phyloP scores from a whole-genome alignment of 37 sponge, comb jelly and placozoan species.

The Oscarella lobularis region DNA sequence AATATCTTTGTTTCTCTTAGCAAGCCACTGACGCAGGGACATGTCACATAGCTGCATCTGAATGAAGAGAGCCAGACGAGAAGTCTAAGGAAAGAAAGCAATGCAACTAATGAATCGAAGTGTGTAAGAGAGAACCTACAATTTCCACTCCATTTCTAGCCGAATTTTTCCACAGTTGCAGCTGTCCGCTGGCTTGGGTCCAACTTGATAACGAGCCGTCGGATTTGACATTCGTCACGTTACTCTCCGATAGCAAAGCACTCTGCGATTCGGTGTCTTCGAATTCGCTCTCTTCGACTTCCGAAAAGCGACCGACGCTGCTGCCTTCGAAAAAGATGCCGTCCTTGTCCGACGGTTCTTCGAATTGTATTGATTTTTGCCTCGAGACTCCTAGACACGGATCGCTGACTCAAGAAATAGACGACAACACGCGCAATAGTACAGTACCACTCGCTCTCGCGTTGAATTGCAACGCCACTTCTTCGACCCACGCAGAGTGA shows the following conservation, averaged over 20 bases:
- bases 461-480: background rate
- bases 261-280: too few relatives aligned
- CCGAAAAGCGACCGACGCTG: too few relatives aligned
- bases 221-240: too few relatives aligned
- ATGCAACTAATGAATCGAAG: background rate
- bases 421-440: background rate
- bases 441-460: background rate
- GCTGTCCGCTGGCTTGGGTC: too few relatives aligned
- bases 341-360: background rate
- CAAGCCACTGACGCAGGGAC: constrained; percentile 1
- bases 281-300: too few relatives aligned
- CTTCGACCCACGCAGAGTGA: constrained; percentile 6
- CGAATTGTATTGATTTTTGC: background rate
- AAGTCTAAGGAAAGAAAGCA: background rate
- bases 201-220: too few relatives aligned
- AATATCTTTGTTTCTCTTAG: background rate
- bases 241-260: too few relatives aligned
- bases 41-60: constrained; percentile 8
- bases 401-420: background rate
- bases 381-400: constrained; percentile 2
- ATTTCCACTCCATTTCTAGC: background rate
- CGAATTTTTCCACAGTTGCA: too few relatives aligned
- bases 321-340: too few relatives aligned
- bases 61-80: constrained; percentile 1
- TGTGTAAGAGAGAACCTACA: too few relatives aligned